Evolutionary conservation across 2,888 invertebrate genomes (phyloP).

Genomic region (Orthosia gothica): DNA sequence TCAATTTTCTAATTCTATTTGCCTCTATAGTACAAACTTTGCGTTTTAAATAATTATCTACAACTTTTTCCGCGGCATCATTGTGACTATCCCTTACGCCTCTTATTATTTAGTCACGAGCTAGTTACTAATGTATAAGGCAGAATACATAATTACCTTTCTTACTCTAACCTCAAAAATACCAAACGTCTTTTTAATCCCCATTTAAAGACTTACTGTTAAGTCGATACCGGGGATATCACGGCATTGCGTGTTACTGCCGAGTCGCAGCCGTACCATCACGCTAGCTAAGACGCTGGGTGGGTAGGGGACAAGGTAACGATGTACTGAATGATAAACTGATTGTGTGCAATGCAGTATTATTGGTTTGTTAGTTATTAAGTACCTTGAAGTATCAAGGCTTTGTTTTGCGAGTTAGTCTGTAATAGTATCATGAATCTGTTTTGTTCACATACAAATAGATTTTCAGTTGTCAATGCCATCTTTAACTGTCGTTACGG

Average conservation of each 20-base stretch:
- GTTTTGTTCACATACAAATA: background rate
- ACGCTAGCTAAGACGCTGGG: slow-evolving; percentile 23
- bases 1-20: too few species aligned
- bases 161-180: background rate
- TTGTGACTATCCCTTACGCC: too few species aligned
- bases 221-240: slow-evolving; percentile 42
- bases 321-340: slow-evolving; percentile 15
- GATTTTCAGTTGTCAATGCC: too few species aligned
- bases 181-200: slow-evolving; percentile 10
- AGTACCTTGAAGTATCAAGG: slow-evolving; percentile 9
- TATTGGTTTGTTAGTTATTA: background rate
- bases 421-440: background rate
- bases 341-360: slow-evolving; percentile 31
- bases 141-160: background rate
- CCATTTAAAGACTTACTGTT: slow-evolving; percentile 4
- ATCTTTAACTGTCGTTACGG: too few species aligned
- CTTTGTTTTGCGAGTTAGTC: background rate
- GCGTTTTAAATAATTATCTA: too few species aligned
- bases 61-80: too few species aligned
- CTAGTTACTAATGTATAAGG: too few species aligned
- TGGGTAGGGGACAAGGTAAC: slow-evolving; percentile 20
- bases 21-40: too few species aligned
- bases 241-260: slow-evolving; percentile 30
- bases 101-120: too few species aligned
- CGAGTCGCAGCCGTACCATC: slow-evolving; percentile 15